Conservation (phyloP, 1,140 invertebrate species). For the Zaprionus lachaisei region DNA sequence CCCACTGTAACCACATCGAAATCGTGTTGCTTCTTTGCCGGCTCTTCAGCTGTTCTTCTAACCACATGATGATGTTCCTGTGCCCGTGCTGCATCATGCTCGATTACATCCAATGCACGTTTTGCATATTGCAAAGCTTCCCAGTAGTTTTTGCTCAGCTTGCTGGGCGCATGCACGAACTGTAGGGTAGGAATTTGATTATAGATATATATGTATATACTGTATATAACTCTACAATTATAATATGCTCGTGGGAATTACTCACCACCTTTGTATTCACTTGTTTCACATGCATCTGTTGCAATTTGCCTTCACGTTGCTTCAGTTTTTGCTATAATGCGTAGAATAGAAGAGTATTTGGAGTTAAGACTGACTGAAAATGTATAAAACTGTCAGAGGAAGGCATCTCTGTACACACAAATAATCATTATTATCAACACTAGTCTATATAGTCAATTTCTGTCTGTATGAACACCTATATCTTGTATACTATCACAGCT, state of each 20-base stretch:
- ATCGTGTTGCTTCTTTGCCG: constrained; percentile 27
- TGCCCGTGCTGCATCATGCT: constrained; percentile 19
- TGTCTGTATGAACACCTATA: no score
- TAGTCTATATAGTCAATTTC: no score
- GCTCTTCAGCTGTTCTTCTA: constrained; percentile 25
- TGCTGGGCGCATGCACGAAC: constrained; percentile 51
- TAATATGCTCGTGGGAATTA: no score
- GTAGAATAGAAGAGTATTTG: no score
- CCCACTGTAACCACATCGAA: constrained; percentile 66
- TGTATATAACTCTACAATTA: background rate
- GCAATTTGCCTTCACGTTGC: constrained; percentile 2
- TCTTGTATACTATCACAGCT: no score
- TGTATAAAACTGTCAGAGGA: no score
- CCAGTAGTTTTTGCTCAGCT: constrained; percentile 70
- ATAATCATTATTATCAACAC: no score
- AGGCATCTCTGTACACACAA: no score
- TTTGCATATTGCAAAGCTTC: constrained; percentile 66
- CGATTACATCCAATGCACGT: constrained; percentile 65
- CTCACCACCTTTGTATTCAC: constrained; percentile 66
- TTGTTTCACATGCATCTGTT: constrained; percentile 42
- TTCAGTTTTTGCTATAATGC: constrained; percentile 34
- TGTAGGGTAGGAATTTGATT: background rate
- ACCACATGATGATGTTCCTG: constrained; percentile 9
- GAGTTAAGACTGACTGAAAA: no score
- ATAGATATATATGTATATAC: background rate